Evolutionary conservation across 2,797 vertebrate genomes (phyloP), one percentile per base, ranked within the genome.

Genomic region (Monodelphis domestica): DNA sequence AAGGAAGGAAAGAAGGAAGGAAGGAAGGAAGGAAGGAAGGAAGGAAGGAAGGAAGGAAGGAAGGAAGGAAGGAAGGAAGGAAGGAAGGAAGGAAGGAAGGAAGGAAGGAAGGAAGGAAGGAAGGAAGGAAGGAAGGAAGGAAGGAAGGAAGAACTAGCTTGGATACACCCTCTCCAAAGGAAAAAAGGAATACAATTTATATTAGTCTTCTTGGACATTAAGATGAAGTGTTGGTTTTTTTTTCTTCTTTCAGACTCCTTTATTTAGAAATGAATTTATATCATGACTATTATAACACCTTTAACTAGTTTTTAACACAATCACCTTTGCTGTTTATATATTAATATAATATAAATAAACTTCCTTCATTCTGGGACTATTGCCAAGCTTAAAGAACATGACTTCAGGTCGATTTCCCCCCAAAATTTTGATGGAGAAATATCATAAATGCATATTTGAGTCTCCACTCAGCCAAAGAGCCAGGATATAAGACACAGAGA

Each of bases 231-330:
- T 45, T n/a, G n/a, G n/a, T n/a, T n/a, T 38, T 70, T 21, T 78
- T 45, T 15, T 17, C 91, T 88, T 93, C 78, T 95, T 17, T 10
- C 38, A 38, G 53, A 91, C 26, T 92, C 21, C 52, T 7, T 91
- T 56, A 94, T 53, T 95, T 95, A 94, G 87, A 94, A 96, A 96
- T 95, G 33, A 95, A 96, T 94, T 54, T 1, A n/a, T 94, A 53
- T 26, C 92, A 94, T 51, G 7, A 91, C 89, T 45, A 96, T 84
- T 29, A 55, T 51, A 90, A n/a, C 91, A 93, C 55, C n/a, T 96
- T 94, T 95, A 92, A 26, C 50, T 95, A 54, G 89, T 30, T 87
- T 94, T 95, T 95, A 95, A 96, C 92, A n/a, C 17, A 91, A 96
- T 87, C 95, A 93, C 70, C 30, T n/a, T n/a, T n/a, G n/a, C n/a